A percentile compares a stretch with the other conserved stretches of the same genome.
These are phyloP conservation scores for Hylaeus anthracinus DNA, from an alignment of 1,140 invertebrate species.

Conservation along the genomic window DNA sequence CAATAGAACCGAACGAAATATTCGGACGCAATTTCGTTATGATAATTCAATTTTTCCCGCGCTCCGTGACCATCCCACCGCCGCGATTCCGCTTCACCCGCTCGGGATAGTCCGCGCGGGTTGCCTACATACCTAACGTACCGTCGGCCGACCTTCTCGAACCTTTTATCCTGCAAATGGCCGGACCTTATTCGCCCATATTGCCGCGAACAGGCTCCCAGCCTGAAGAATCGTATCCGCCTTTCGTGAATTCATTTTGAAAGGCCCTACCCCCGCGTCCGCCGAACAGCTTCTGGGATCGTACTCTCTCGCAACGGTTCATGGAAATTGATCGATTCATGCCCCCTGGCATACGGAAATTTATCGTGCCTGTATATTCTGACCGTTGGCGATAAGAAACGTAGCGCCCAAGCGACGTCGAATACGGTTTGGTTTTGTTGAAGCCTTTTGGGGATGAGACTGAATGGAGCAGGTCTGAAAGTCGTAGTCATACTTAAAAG, in stretches of 20 bases:
- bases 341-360: slow-evolving; percentile 27
- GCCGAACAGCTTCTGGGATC: background rate
- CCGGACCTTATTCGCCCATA: slow-evolving; percentile 53
- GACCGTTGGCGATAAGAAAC: background rate
- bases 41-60: slow-evolving; percentile 70
- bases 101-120: slow-evolving; percentile 20
- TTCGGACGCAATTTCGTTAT: slow-evolving; percentile 70
- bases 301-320: background rate
- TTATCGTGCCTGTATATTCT: slow-evolving; percentile 17
- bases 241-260: slow-evolving; percentile 61
- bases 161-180: slow-evolving; percentile 64
- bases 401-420: background rate
- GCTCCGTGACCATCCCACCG: slow-evolving; percentile 2
- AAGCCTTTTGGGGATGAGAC: background rate
- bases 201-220: slow-evolving; percentile 41
- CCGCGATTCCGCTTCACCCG: slow-evolving; percentile 20
- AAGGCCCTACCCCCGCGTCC: background rate
- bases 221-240: slow-evolving; percentile 44
- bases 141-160: slow-evolving; percentile 24
- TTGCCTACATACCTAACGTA: slow-evolving; percentile 55
- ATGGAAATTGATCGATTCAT: slow-evolving; percentile 53
- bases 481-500: too few relatives aligned
- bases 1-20: slow-evolving; percentile 66
- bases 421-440: background rate
- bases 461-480: too few relatives aligned